Evolutionary conservation across 2,888 invertebrate genomes (phyloP), one percentile per base, ranked within the genome.

Genomic region (Pammene fasciana): DNA sequence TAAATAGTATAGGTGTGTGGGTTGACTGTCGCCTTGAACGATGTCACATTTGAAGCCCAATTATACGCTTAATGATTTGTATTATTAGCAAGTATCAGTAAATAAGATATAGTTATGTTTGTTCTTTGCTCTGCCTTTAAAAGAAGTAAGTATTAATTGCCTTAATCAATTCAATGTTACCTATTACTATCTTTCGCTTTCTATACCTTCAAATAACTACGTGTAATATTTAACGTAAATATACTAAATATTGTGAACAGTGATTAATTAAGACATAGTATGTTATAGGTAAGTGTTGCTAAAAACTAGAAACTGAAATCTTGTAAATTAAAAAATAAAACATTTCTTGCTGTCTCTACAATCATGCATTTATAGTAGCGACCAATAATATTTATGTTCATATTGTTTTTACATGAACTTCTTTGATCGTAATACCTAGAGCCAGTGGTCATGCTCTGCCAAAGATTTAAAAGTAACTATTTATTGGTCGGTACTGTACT

Each of bases 291-390:
- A 26, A 26, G 26, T 26, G 26, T 26, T 26, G 26, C 26, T 26
- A 26, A 26, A 26, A 26, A 26, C 48, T 16, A 16, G 14, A 48
- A 48, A 48, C 3, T 16, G 9, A 14, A 26, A 26, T 26, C 26
- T 10, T 48, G 9, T 8, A 16, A 9, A 16, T 10, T 16, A 16
- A 3, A 16, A 10, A 16, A 48, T 5, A 9, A 48, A 16, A 48
- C 26, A 48, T 3, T 16, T 50, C 5, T 26, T 11, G 50, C 18
- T 10, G 5, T 26, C 10, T 18, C 18, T 26, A 50, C 18, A 26
- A 26, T 11, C 50, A 50, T 50, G 50, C 50, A 50, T 50, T 11
- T 43, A 50, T 18, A 50, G 18, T 26, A 50, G 18, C 50, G 50
- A 50, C 26, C 13, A 26, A 26, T 43, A 5, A 43, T 43, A 16